These are phyloP conservation scores for Odontomyia ornata DNA, from an alignment of 2,888 invertebrate species.

Conservation along the genomic window DNA sequence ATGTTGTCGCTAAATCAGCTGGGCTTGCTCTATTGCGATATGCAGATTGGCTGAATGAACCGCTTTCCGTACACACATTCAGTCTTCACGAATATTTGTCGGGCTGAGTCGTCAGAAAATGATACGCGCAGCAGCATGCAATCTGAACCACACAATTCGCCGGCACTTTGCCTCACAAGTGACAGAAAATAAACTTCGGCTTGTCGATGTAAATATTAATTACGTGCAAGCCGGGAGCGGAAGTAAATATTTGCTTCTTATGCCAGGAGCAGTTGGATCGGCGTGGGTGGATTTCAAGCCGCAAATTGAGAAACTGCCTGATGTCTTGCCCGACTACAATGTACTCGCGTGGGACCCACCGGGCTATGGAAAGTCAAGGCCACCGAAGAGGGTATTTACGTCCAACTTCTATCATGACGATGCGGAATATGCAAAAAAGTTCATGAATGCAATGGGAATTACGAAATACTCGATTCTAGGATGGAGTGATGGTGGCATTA, in stretches of 20 bases:
- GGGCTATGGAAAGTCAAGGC: slow-evolving; percentile 85
- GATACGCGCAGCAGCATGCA: neutral
- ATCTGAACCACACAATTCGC: neutral
- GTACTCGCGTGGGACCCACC: slow-evolving; percentile 82
- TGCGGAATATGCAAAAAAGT: slow-evolving; percentile 73
- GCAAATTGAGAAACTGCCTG: slow-evolving; percentile 71
- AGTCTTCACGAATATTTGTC: neutral
- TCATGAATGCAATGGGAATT: slow-evolving; percentile 78
- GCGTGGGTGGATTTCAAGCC: slow-evolving; percentile 85
- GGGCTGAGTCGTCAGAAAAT: neutral
- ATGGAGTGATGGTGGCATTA: slow-evolving; percentile 90
- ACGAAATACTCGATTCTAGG: slow-evolving; percentile 80
- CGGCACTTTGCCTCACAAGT: slow-evolving; percentile 23
- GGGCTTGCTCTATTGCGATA: too few relatives aligned
- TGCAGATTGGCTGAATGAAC: too few relatives aligned
- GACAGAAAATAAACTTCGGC: slow-evolving; percentile 69
- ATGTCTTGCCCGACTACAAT: slow-evolving; percentile 59
- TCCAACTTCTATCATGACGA: slow-evolving; percentile 78
- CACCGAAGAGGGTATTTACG: slow-evolving; percentile 77
- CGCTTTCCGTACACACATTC: too few relatives aligned
- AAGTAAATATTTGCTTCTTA: slow-evolving; percentile 68
- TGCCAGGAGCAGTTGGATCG: slow-evolving; percentile 84
- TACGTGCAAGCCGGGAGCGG: slow-evolving; percentile 69
- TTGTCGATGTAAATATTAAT: slow-evolving; percentile 71
- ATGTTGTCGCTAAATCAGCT: too few relatives aligned